phyloP scores from a whole-genome alignment of 2,797 vertebrate genomes.

The Mormyrus proboscirostris region DNA sequence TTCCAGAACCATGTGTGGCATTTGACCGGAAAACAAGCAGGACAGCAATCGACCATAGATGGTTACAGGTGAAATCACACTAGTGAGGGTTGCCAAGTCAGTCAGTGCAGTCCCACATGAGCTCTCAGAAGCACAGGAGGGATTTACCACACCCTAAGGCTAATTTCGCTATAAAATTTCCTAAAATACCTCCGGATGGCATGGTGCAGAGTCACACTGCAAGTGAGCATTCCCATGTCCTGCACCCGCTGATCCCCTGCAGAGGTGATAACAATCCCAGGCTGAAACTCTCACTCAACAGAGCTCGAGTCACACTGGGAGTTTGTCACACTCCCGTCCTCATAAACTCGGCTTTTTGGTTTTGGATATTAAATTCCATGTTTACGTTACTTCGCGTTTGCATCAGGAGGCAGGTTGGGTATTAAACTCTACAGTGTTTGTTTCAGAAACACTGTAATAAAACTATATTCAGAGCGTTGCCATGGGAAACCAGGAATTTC shows the following conservation, averaged over 20 bases:
- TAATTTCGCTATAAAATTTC: neutral
- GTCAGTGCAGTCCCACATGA: neutral
- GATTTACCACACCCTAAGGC: neutral
- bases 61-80: neutral
- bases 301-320: neutral
- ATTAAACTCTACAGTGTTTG: neutral
- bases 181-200: neutral
- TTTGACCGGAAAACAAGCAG: neutral
- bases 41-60: neutral
- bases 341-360: neutral
- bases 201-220: neutral
- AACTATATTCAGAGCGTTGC: slow-evolving; percentile 7
- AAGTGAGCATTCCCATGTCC: neutral
- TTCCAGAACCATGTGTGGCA: neutral
- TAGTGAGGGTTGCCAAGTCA: neutral
- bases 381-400: neutral
- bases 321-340: neutral
- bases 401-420: neutral
- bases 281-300: neutral
- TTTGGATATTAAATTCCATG: neutral
- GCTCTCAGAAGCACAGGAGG: neutral
- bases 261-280: neutral
- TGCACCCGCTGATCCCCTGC: neutral
- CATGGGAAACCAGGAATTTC: neutral
- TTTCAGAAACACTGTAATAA: slow-evolving; percentile 6